phyloP scores from a whole-genome alignment of 2,888 invertebrate species.

The Empis stercorea region DNA sequence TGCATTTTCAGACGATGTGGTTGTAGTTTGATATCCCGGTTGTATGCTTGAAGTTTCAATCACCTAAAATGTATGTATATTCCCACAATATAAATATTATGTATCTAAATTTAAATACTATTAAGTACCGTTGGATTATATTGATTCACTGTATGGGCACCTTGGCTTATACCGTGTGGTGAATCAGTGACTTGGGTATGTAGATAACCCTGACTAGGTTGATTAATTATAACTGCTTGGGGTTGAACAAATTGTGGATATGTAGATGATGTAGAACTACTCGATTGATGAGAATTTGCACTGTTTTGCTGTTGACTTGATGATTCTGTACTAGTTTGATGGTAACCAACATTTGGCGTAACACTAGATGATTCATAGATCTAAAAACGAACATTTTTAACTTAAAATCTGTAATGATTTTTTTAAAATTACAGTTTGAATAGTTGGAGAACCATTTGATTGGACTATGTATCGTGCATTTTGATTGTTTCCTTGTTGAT shows the following conservation, averaged over 20 bases:
- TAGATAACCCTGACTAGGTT: neutral
- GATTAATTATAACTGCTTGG: neutral
- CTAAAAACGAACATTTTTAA: neutral
- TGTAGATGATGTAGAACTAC: neutral
- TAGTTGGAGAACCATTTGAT: neutral
- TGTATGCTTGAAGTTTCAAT: neutral
- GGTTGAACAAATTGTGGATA: too few relatives aligned
- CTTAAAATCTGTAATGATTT: neutral
- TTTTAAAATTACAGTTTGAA: neutral
- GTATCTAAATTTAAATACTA: too few relatives aligned
- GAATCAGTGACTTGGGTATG: neutral
- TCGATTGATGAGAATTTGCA: too few relatives aligned
- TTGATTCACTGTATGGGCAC: neutral
- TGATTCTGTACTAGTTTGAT: too few relatives aligned
- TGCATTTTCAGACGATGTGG: neutral
- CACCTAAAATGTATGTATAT: neutral
- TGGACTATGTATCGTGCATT: neutral
- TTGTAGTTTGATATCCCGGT: neutral
- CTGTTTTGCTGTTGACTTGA: too few relatives aligned
- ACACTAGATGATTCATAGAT: neutral
- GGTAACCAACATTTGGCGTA: neutral
- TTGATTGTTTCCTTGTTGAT: neutral
- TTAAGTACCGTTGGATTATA: neutral
- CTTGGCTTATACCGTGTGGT: too few relatives aligned
- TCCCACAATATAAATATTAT: too few relatives aligned